Conservation (phyloP, 1,140 invertebrate species). For the Drosophila paulistorum region DNA sequence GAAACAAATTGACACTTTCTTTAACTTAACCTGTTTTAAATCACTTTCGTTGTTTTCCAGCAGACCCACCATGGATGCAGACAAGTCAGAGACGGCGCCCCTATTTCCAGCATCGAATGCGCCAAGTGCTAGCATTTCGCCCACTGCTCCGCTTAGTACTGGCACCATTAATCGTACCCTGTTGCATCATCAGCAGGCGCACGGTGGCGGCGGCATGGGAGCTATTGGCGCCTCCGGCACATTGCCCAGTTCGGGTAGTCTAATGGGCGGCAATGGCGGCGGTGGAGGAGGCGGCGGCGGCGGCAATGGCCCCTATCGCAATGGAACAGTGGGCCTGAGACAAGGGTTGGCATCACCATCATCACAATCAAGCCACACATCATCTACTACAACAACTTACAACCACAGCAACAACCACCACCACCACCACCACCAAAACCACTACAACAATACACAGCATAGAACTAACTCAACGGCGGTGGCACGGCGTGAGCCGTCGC, state of each 20-base stretch:
- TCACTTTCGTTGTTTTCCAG: neutral
- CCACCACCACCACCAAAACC: constrained; percentile 38
- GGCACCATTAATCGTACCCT: constrained; percentile 82
- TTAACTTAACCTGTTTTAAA: too few species aligned
- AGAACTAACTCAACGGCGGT: constrained; percentile 73
- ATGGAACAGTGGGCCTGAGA: constrained; percentile 76
- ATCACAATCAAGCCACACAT: constrained; percentile 71
- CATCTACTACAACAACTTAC: constrained; percentile 67
- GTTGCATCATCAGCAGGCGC: constrained; percentile 79
- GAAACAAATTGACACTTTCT: neutral
- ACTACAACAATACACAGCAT: constrained; percentile 69
- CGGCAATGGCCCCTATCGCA: constrained; percentile 60
- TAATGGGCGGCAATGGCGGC: constrained; percentile 40
- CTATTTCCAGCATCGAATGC: constrained; percentile 78
- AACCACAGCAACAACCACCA: constrained; percentile 50
- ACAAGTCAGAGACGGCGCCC: constrained; percentile 79
- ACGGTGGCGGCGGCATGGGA: constrained; percentile 44
- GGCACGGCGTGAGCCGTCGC: constrained; percentile 71
- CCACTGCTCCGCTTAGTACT: constrained; percentile 71
- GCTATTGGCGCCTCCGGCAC: constrained; percentile 48
- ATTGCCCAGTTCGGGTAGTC: constrained; percentile 49
- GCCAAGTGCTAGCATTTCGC: constrained; percentile 78
- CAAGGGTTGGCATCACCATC: constrained; percentile 82
- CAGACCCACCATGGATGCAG: constrained; percentile 70
- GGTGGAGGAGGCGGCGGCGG: constrained; percentile 30